These are phyloP conservation scores for Neoarius graeffei DNA, from an alignment of 2,113 vertebrate species.

Conservation along the genomic window DNA sequence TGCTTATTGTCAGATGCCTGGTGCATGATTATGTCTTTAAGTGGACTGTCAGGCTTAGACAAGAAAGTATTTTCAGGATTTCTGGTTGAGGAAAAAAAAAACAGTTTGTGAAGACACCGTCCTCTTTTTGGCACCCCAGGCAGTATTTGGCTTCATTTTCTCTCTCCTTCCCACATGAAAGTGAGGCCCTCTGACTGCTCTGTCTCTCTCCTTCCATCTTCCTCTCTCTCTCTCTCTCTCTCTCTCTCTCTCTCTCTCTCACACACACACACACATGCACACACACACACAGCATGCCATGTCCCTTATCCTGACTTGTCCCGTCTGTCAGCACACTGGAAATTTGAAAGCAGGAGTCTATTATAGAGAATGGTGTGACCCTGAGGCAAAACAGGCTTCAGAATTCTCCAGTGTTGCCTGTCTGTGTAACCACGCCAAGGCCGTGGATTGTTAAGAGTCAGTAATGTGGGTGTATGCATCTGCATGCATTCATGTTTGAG, in stretches of 20 bases:
- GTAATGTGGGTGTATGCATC: conserved; percentile 10
- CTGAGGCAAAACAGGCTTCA: conserved; percentile 38
- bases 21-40: neutral
- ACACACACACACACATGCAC: neutral
- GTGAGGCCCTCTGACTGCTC: neutral
- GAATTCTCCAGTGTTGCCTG: conserved; percentile 16
- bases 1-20: neutral
- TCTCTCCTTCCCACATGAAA: conserved; percentile 21
- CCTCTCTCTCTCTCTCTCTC: neutral
- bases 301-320: conserved; percentile 29
- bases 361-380: conserved; percentile 49
- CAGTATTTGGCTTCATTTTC: conserved; percentile 12
- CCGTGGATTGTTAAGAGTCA: neutral
- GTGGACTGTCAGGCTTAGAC: neutral
- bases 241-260: neutral
- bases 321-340: conserved; percentile 48
- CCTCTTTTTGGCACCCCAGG: conserved; percentile 4
- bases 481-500: neutral
- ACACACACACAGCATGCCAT: conserved; percentile 7
- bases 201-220: neutral
- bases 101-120: neutral
- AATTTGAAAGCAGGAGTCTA: conserved; percentile 48
- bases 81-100: conserved; percentile 13
- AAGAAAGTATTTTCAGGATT: conserved; percentile 2
- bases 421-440: neutral